Conservation (phyloP, 2,888 invertebrate genomes). For the Esperia sulphurella region DNA sequence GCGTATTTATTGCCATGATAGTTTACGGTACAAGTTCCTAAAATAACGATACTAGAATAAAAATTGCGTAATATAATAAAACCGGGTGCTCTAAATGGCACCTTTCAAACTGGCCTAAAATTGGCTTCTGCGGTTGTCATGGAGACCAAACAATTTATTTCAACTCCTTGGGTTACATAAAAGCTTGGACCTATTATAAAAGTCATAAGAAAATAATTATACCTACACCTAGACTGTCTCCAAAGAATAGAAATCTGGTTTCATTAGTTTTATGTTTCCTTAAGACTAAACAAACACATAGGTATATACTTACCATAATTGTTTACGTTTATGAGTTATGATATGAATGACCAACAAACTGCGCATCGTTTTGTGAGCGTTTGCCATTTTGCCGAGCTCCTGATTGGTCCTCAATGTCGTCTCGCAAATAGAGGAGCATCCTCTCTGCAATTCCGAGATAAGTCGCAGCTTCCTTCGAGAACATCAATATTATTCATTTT, state of each 20-base stretch:
- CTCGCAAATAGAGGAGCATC: conserved; percentile 52
- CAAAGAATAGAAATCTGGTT: no score
- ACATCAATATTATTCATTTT: no score
- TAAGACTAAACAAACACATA: no score
- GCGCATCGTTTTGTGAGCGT: conserved; percentile 28
- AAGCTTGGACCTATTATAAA: no score
- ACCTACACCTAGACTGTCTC: neutral
- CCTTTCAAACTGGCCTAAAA: neutral
- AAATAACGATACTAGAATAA: conserved; percentile 20
- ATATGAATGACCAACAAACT: conserved; percentile 24
- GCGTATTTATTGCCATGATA: conserved; percentile 50
- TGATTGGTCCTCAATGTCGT: conserved; percentile 74
- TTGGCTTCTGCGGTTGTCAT: conserved; percentile 6
- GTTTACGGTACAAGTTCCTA: conserved; percentile 24
- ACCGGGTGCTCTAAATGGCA: conserved; percentile 2
- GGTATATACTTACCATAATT: no score
- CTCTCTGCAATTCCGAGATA: conserved; percentile 67
- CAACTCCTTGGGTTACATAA: neutral
- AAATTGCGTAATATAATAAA: conserved; percentile 17
- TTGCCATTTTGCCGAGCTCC: conserved; percentile 29
- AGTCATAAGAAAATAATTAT: neutral
- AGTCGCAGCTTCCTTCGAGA: conserved; percentile 61
- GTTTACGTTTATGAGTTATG: neutral
- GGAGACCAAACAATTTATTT: conserved; percentile 11
- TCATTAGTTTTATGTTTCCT: no score